Evolutionary conservation across 2,113 vertebrate species (phyloP), one percentile per base, ranked within the genome.

Genomic region (Sebastes schlegelii): DNA sequence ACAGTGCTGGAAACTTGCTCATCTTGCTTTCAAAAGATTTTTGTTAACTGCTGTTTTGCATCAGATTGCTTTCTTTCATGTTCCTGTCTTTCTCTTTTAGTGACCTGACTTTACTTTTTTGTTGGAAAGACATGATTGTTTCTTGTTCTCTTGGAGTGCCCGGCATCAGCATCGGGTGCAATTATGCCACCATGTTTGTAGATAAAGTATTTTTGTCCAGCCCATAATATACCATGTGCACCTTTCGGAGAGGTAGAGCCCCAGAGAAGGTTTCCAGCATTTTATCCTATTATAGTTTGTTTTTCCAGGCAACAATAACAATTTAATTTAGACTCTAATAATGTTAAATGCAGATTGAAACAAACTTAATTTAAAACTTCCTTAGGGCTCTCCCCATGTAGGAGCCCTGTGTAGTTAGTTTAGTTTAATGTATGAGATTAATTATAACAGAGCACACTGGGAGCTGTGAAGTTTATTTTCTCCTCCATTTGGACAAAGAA

Each of bases 341-440:
- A 52, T 43, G 14, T 62, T 13, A 26, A 9, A 68, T 21, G 54
- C 17, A 52, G 14, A 64, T 43, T 16, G 40, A 70, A 70, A 43
- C 16, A 34, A 40, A 70, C 74, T 54, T 54, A 51, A 52, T 43
- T 54, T 8, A 61, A 69, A 17, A 52, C 58, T 62, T 63, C 57
- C n/a, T 26, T 1, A 64, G 42, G 40, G 43, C 23, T 19, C 16
- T 48, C 43, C 9, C 5, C 5, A 19, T 12, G 55, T 11, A 9
- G 23, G 23, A 16, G n/a, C 45, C 10, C 10, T n/a, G 19, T 12
- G 10, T 43, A 42, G 26, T 34, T 40, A 12, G 49, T 13, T 45
- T 17, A 12, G 16, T 62, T 46, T 63, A 26, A 45, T 65, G 4
- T 19, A 57, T 5, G 9, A 34, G 21, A 34, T 16, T 6, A 3